phyloP scores from a whole-genome alignment of 1,140 invertebrate genomes.

The Ridgeia piscesae region DNA sequence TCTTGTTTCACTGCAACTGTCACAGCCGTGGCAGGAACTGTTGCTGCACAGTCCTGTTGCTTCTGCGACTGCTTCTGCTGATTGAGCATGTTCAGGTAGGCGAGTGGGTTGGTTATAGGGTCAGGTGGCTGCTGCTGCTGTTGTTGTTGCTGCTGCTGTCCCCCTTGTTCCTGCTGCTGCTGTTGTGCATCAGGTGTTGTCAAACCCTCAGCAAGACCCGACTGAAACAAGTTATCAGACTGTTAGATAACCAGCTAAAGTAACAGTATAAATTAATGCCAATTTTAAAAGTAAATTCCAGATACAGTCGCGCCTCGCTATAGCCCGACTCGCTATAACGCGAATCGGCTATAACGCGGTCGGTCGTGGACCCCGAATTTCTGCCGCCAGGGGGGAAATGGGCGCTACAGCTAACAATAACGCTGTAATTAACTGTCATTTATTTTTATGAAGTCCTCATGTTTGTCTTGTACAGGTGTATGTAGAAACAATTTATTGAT shows the following conservation, averaged over 20 bases:
- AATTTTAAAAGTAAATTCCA: too few species aligned
- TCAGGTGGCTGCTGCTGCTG: background rate
- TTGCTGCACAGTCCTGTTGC: background rate
- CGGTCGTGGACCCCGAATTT: too few species aligned
- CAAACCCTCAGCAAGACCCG: background rate
- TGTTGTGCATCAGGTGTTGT: background rate
- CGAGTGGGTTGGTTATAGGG: background rate
- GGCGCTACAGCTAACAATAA: too few species aligned
- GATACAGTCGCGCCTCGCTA: too few species aligned
- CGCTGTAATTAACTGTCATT: too few species aligned
- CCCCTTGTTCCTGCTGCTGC: background rate
- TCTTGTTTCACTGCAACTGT: background rate
- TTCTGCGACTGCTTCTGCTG: background rate
- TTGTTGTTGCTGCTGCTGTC: background rate
- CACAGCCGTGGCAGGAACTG: background rate
- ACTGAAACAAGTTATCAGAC: background rate
- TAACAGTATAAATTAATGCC: background rate
- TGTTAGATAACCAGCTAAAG: background rate
- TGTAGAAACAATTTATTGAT: too few species aligned
- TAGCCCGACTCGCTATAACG: too few species aligned
- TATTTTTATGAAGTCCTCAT: too few species aligned
- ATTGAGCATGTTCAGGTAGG: background rate
- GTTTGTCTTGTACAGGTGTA: too few species aligned
- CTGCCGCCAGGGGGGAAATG: too few species aligned
- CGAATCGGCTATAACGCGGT: too few species aligned